Conservation (phyloP, 1,140 invertebrate species). For the Pseudomyrmex gracilis region DNA sequence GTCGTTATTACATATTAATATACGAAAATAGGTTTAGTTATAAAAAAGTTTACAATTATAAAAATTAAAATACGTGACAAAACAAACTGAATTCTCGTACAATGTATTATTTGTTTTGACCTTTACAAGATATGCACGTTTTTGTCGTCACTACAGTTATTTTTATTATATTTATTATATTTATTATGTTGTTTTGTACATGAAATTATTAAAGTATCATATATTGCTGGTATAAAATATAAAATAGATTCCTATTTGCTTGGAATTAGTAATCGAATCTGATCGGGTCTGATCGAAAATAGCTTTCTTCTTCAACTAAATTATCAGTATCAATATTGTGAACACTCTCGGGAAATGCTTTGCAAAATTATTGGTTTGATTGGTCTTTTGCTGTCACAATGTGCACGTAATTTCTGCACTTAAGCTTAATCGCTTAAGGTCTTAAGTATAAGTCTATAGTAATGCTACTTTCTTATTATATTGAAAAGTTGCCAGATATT, state of each 20-base stretch:
- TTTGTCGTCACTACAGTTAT: neutral
- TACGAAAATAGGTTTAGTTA: too few species aligned
- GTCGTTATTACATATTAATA: too few species aligned
- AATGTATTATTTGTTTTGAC: too few species aligned
- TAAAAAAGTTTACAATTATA: too few species aligned
- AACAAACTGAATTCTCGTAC: too few species aligned
- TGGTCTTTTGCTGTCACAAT: neutral
- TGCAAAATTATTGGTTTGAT: constrained; percentile 22
- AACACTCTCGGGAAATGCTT: constrained; percentile 9
- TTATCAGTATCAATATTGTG: constrained; percentile 15
- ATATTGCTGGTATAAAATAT: constrained; percentile 23
- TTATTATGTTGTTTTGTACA: neutral
- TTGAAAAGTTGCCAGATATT: neutral
- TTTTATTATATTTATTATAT: constrained; percentile 11
- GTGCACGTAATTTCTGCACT: constrained; percentile 27
- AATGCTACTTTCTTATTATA: constrained; percentile 10
- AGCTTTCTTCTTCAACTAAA: constrained; percentile 36
- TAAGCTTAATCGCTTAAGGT: constrained; percentile 19
- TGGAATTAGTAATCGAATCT: constrained; percentile 24
- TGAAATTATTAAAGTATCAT: constrained; percentile 17
- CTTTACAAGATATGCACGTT: too few species aligned
- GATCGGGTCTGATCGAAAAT: constrained; percentile 25
- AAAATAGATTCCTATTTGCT: constrained; percentile 18
- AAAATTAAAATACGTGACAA: too few species aligned
- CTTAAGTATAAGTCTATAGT: neutral